Evolutionary conservation across 2,797 vertebrate species (phyloP).

Genomic region (Gallinago nigripennis): DNA sequence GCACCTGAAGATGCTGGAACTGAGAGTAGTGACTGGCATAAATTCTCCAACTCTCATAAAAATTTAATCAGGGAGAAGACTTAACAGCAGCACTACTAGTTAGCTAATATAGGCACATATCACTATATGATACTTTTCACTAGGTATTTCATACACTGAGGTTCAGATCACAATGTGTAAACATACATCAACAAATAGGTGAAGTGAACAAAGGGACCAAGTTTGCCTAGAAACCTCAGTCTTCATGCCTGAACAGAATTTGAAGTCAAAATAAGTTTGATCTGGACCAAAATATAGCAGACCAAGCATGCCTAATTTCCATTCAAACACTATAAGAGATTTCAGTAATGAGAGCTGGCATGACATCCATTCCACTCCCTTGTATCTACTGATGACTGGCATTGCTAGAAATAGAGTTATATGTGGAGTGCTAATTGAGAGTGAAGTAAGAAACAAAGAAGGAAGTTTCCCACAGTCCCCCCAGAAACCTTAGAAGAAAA

Average conservation of each 20-base stretch:
- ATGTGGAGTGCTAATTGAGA: not conserved
- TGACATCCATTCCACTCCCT: not conserved
- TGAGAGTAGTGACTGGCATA: not conserved
- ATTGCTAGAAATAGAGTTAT: not conserved
- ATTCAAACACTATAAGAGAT: not conserved
- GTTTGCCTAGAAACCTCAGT: not conserved
- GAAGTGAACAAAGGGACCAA: not conserved
- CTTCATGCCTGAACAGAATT: not conserved
- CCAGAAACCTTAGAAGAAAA: slow-evolving; percentile 45
- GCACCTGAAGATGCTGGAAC: not conserved
- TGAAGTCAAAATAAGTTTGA: not conserved
- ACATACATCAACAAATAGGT: not conserved
- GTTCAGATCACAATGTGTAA: not conserved
- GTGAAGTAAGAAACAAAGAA: not conserved
- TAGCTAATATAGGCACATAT: not conserved
- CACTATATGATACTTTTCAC: not conserved
- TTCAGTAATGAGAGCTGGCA: not conserved
- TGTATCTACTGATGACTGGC: not conserved
- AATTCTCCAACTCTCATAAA: not conserved
- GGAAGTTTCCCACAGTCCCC: slow-evolving; percentile 48
- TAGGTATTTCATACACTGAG: not conserved
- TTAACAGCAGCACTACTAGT: not conserved
- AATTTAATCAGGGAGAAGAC: not conserved
- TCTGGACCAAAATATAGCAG: not conserved
- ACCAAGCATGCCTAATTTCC: not conserved